phyloP scores from a whole-genome alignment of 2,797 vertebrate genomes.

The Sebastes cheni region DNA sequence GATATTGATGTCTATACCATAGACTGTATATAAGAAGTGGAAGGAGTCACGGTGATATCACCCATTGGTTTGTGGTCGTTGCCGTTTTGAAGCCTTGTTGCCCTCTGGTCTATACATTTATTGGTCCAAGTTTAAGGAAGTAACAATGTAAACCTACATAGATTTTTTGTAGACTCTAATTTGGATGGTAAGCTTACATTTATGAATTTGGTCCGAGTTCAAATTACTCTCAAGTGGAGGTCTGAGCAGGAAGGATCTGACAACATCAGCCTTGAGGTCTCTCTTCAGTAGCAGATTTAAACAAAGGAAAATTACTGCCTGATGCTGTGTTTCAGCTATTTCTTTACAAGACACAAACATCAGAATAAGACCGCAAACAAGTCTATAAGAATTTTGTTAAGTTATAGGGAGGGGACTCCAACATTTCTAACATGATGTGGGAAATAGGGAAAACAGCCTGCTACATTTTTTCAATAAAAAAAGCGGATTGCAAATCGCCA shows the following conservation, averaged over 20 bases:
- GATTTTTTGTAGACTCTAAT: too few relatives aligned
- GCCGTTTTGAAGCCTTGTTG: too few relatives aligned
- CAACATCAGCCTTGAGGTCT: neutral
- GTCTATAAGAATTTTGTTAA: neutral
- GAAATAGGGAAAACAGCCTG: too few relatives aligned
- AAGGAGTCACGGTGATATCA: accelerated
- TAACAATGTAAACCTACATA: too few relatives aligned
- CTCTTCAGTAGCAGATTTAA: neutral
- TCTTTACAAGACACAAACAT: neutral
- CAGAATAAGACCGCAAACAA: neutral
- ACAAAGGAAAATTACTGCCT: neutral
- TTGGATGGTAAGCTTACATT: too few relatives aligned
- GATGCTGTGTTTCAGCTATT: neutral
- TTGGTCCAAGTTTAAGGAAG: too few relatives aligned
- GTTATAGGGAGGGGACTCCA: neutral
- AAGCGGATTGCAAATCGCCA: neutral
- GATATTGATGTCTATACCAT: too few relatives aligned
- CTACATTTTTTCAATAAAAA: neutral
- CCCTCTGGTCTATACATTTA: too few relatives aligned
- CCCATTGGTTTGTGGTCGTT: too few relatives aligned
- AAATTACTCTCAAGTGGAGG: too few relatives aligned
- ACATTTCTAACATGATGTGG: too few relatives aligned
- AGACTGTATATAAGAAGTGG: too few relatives aligned
- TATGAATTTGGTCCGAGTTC: accelerated
- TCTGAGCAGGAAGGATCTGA: neutral